Evolutionary conservation across 2,797 vertebrate species (phyloP).

Genomic region (Acrocephalus scirpaceus): DNA sequence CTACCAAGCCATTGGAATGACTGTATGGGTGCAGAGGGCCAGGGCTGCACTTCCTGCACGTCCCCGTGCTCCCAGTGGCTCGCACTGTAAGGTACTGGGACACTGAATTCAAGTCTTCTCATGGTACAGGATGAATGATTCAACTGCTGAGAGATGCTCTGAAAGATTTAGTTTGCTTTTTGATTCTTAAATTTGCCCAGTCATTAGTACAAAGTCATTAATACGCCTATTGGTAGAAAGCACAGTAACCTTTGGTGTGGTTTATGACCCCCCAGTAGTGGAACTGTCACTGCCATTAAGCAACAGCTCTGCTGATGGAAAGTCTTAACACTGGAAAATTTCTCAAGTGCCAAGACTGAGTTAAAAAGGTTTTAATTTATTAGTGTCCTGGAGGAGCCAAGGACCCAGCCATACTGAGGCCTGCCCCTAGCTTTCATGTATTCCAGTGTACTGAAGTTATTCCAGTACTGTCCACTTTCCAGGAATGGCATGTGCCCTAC

Average conservation of each 20-base stretch:
- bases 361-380: not conserved
- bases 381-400: not conserved
- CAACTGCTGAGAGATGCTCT: not conserved
- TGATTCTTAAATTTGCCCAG: not conserved
- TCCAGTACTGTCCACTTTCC: not conserved
- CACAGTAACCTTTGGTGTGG: not conserved
- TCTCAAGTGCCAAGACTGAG: not conserved
- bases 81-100: not conserved
- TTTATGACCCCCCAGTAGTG: not conserved
- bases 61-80: not conserved
- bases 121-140: not conserved
- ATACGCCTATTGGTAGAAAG: not conserved
- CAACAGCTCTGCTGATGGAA: not conserved
- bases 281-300: not conserved
- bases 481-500: not conserved
- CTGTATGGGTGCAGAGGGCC: not conserved
- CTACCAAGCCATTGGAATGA: not conserved
- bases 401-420: not conserved
- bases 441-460: not conserved
- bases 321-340: not conserved
- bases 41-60: not conserved
- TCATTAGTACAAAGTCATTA: not conserved
- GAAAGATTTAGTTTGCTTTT: not conserved
- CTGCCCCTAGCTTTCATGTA: not conserved
- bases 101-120: not conserved